Percentiles rank a stretch among this genome's conserved stretches.
Evolutionary conservation across 2,797 vertebrate species (phyloP).

Genomic region (Mormyrus proboscirostris): DNA sequence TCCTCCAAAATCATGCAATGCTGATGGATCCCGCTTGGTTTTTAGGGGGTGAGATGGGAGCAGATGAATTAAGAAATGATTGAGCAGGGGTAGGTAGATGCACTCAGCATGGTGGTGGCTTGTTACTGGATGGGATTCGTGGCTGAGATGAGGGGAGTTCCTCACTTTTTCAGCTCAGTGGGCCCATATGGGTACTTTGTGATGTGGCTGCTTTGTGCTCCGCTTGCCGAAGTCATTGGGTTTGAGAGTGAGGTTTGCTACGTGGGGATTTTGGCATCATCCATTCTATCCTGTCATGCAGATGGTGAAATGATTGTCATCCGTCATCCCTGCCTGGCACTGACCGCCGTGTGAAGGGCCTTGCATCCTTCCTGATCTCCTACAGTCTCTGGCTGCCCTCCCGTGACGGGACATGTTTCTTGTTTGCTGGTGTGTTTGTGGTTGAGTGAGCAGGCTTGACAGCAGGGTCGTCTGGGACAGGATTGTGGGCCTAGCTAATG

Average conservation of each 20-base stretch:
- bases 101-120: background rate
- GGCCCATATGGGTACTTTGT: background rate
- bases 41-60: background rate
- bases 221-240: background rate
- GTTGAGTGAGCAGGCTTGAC: background rate
- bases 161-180: background rate
- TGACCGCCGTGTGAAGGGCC: background rate
- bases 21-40: background rate
- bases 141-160: background rate
- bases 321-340: background rate
- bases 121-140: background rate
- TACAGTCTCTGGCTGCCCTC: background rate
- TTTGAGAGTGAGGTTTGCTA: background rate
- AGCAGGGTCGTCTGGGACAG: background rate
- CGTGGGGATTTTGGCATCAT: background rate
- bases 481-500: background rate
- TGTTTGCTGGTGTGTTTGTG: background rate
- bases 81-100: background rate
- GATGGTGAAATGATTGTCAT: background rate
- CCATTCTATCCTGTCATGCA: background rate
- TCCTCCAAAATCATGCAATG: background rate
- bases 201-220: background rate
- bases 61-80: background rate
- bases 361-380: background rate
- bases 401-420: background rate